Conservation (phyloP, 2,797 vertebrate species). For the Nyctibius grandis region DNA sequence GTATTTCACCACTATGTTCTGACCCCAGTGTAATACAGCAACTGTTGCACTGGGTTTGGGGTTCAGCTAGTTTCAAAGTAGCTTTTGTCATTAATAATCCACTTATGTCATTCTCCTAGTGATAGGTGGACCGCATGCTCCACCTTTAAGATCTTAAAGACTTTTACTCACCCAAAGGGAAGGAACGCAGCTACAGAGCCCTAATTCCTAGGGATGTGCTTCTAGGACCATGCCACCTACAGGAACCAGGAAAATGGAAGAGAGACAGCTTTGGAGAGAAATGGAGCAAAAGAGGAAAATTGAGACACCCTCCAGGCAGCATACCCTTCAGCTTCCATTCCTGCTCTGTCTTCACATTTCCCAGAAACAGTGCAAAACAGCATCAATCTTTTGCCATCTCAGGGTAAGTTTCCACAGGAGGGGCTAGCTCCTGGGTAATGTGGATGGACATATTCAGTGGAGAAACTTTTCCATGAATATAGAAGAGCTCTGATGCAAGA, state of each 20-base stretch:
- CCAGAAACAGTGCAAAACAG: neutral
- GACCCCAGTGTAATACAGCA: neutral
- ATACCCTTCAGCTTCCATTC: neutral
- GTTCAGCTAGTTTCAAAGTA: neutral
- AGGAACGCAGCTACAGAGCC: neutral
- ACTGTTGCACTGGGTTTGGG: neutral
- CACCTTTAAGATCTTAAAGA: neutral
- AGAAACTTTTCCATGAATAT: neutral
- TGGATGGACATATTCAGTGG: neutral
- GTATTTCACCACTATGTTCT: neutral
- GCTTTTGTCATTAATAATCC: neutral
- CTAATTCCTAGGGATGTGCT: fast-evolving
- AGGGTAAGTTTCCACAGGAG: neutral
- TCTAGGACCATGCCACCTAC: neutral
- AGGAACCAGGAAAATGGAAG: neutral
- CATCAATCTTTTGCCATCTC: neutral
- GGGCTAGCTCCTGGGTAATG: neutral
- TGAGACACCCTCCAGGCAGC: neutral
- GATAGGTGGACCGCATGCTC: neutral
- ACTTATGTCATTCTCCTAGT: fast-evolving
- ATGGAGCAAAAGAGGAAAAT: neutral
- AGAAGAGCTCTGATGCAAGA: neutral
- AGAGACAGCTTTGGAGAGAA: neutral
- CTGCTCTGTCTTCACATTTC: neutral
- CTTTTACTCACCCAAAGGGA: neutral